Conservation (phyloP, 2,113 vertebrate species). For the Ahaetulla prasina region DNA sequence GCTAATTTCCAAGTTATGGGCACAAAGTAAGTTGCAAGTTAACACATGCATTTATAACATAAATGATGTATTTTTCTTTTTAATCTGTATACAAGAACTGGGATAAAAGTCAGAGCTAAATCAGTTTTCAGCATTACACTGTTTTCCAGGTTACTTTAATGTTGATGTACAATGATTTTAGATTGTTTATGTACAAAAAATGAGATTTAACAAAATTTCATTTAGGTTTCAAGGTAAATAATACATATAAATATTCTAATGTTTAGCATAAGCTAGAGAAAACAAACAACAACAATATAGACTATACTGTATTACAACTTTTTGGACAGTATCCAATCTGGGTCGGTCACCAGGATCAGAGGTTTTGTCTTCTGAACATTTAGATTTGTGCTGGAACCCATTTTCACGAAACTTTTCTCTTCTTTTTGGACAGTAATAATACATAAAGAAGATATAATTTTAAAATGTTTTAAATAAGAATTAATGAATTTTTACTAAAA, state of each 20-base stretch:
- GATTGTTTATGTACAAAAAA: neutral
- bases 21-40: conserved; percentile 52
- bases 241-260: neutral
- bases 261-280: neutral
- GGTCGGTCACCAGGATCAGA: neutral
- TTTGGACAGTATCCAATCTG: neutral
- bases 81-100: neutral
- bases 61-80: neutral
- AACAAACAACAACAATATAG: neutral
- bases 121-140: neutral
- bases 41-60: conserved; percentile 20
- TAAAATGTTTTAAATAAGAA: neutral
- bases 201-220: neutral
- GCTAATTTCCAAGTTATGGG: conserved; percentile 16
- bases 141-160: neutral
- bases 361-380: neutral
- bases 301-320: neutral
- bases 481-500: neutral
- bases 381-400: neutral
- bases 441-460: neutral
- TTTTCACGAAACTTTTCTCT: neutral
- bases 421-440: neutral
- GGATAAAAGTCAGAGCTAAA: neutral
- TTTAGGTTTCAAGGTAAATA: neutral
- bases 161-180: neutral